Evolutionary conservation across 2,888 invertebrate species (phyloP).

Genomic region (Agrypnus murinus): DNA sequence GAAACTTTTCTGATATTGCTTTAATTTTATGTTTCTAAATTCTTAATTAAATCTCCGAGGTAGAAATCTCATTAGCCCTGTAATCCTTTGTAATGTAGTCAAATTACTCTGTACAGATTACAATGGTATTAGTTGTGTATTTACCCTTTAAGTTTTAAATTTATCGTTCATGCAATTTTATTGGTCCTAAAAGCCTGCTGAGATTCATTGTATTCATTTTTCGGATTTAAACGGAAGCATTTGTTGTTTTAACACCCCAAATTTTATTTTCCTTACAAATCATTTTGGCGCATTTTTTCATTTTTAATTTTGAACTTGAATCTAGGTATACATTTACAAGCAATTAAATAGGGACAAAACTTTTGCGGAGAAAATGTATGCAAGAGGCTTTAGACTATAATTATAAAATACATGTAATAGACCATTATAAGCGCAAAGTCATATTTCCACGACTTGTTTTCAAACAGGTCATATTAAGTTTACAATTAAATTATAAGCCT

Average conservation of each 20-base stretch:
- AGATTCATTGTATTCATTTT: constrained; percentile 29
- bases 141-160: constrained; percentile 39
- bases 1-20: constrained; percentile 25
- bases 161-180: constrained; percentile 29
- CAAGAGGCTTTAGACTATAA: too few species aligned
- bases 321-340: too few species aligned
- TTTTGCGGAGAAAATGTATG: too few species aligned
- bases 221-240: constrained; percentile 17
- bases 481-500: constrained; percentile 26
- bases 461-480: constrained; percentile 12
- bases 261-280: constrained; percentile 7
- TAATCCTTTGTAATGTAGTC: constrained; percentile 35
- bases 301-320: too few species aligned
- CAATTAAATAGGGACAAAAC: too few species aligned
- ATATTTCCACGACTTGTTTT: background rate
- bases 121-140: constrained; percentile 37
- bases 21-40: constrained; percentile 32
- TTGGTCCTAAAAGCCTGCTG: constrained; percentile 18
- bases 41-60: constrained; percentile 37
- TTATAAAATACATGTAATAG: too few species aligned
- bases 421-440: too few species aligned
- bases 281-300: background rate
- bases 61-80: constrained; percentile 34
- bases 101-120: constrained; percentile 38
- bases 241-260: constrained; percentile 5